These are phyloP conservation scores for Clarias pachynema DNA, from an alignment of 2,797 vertebrate species.

Conservation along the genomic window DNA sequence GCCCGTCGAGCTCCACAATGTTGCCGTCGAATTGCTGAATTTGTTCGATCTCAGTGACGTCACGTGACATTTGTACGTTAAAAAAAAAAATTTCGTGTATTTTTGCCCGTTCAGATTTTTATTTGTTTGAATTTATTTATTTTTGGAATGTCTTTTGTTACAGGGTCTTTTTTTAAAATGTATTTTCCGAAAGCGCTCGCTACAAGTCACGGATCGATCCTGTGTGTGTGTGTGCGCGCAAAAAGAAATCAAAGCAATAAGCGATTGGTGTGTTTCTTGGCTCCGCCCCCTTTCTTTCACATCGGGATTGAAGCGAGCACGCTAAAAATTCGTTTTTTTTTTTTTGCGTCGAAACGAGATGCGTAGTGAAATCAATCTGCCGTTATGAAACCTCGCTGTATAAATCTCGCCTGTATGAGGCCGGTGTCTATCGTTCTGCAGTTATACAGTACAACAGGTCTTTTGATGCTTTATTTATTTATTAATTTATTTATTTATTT, in stretches of 20 bases:
- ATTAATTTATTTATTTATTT: too few relatives aligned
- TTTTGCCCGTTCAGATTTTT: constrained; percentile 60
- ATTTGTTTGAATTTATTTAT: constrained; percentile 63
- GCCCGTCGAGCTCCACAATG: constrained; percentile 58
- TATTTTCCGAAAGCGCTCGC: constrained; percentile 66
- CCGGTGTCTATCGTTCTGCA: constrained; percentile 66
- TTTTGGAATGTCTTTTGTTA: constrained; percentile 64
- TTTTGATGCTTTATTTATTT: constrained; percentile 62
- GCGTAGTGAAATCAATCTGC: constrained; percentile 45
- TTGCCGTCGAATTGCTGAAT: constrained; percentile 62
- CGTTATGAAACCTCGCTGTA: constrained; percentile 2
- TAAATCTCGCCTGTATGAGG: constrained; percentile 49
- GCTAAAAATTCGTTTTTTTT: constrained; percentile 41
- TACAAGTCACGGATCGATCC: constrained; percentile 65
- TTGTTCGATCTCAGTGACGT: constrained; percentile 63
- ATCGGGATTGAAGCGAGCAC: constrained; percentile 64
- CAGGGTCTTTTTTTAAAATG: constrained; percentile 72
- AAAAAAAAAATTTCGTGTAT: constrained; percentile 56
- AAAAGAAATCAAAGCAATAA: constrained; percentile 83
- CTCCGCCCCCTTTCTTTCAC: constrained; percentile 58
- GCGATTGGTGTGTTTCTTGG: constrained; percentile 69
- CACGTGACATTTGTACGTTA: constrained; percentile 48
- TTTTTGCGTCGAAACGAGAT: constrained; percentile 57
- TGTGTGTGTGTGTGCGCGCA: constrained; percentile 63
- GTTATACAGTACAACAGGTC: constrained; percentile 66